Evolutionary conservation across 2,888 invertebrate species (phyloP).

Genomic region (Alloplasta piceator): DNA sequence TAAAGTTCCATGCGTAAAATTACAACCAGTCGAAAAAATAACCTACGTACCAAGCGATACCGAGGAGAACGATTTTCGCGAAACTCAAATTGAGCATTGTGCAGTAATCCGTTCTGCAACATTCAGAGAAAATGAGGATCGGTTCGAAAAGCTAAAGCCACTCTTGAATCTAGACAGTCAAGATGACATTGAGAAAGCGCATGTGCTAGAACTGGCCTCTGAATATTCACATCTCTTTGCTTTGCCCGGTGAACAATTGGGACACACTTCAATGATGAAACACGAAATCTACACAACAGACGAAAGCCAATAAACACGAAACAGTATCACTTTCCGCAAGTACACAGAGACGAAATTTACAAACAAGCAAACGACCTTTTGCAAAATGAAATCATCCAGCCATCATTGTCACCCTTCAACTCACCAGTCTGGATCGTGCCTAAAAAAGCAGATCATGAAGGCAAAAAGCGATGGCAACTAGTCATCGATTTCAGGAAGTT

Average conservation of each 20-base stretch:
- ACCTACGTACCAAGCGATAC: neutral
- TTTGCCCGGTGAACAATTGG: slow-evolving; percentile 50
- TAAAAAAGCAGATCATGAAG: slow-evolving; percentile 73
- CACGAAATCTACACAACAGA: slow-evolving; percentile 57
- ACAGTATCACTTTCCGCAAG: slow-evolving; percentile 53
- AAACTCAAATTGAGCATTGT: neutral
- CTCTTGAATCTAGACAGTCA: neutral
- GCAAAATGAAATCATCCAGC: slow-evolving; percentile 62
- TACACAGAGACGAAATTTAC: too few species aligned
- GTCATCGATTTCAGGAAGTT: too few species aligned
- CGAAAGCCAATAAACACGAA: slow-evolving; percentile 41
- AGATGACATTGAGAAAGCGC: neutral
- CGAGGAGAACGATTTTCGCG: neutral
- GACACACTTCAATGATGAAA: slow-evolving; percentile 25
- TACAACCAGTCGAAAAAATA: slow-evolving; percentile 1
- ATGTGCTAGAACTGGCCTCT: too few species aligned
- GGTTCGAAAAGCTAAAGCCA: slow-evolving; percentile 24
- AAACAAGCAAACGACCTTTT: too few species aligned
- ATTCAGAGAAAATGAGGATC: neutral
- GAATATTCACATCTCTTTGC: too few species aligned
- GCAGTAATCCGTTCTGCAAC: too few species aligned
- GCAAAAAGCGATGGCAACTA: slow-evolving; percentile 66
- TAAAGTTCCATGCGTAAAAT: neutral
- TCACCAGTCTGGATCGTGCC: too few species aligned
- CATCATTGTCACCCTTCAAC: too few species aligned